These are phyloP conservation scores for Eurypyga helias DNA, from an alignment of 2,113 vertebrate genomes.

Conservation along the genomic window DNA sequence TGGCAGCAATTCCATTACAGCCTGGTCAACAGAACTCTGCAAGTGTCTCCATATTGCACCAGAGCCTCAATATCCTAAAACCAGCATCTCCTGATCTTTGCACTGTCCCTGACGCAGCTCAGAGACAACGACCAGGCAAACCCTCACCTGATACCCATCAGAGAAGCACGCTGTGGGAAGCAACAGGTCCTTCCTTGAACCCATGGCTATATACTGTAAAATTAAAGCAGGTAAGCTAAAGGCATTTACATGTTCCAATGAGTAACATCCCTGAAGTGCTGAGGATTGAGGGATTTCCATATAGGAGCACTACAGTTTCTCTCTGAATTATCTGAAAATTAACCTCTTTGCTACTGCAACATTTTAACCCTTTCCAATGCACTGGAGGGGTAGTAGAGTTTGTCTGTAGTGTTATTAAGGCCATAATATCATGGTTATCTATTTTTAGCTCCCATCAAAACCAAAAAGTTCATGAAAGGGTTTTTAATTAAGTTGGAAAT, in stretches of 20 bases:
- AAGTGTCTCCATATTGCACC: neutral
- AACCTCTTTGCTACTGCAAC: neutral
- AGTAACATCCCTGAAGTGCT: neutral
- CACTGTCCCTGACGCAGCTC: neutral
- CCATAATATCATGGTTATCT: neutral
- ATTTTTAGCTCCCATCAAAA: neutral
- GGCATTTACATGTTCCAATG: neutral
- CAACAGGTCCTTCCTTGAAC: neutral
- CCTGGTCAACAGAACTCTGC: neutral
- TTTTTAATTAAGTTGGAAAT: slow-evolving; percentile 34
- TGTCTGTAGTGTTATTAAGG: neutral
- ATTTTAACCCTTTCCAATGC: neutral
- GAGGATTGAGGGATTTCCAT: neutral
- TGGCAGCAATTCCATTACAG: neutral
- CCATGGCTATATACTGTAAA: neutral
- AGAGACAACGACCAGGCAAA: neutral
- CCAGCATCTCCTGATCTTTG: neutral
- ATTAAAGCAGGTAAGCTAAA: neutral
- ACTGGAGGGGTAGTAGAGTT: neutral
- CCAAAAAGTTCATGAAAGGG: neutral
- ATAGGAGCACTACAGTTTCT: neutral
- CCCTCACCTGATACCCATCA: neutral
- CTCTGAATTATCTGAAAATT: neutral
- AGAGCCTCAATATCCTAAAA: neutral
- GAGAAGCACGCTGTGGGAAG: neutral